Evolutionary conservation across 2,797 vertebrate species (phyloP), one percentile per base, ranked within the genome.

Genomic region (Huso huso): DNA sequence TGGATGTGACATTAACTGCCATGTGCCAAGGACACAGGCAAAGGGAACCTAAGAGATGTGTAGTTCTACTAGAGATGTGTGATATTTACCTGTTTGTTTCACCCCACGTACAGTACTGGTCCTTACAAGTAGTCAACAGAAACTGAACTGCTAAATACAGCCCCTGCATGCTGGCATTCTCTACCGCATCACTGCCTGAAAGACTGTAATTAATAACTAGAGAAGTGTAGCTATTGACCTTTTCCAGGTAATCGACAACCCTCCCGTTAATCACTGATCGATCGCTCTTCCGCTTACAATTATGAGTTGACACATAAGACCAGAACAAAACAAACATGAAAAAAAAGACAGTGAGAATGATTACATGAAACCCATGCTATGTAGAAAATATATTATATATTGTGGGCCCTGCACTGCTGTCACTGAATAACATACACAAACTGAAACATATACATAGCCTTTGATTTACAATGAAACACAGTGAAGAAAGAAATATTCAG

Each of bases 211-310:
- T 89, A 90, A 88, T 84, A 75, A 63, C 71, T 81, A 81, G 75
- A 85, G 82, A 87, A 85, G 82, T 84, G 58, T 71, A 69, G 80
- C 72, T 88, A 86, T 89, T 90, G 88, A 90, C 89, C 89, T 91
- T 91, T 90, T 86, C 73, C 78, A 82, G 85, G 84, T 86, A 86
- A 90, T 87, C 85, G 83, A 82, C 83, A 78, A 79, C 77, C 76
- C 68, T 76, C 81, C 64, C 72, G 70, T 83, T 91, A 89, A 90
- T 88, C 88, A 83, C 79, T 73, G 81, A 81, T 81, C 79, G 84
- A 80, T 88, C 84, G 78, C 83, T 86, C 82, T 82, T 80, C 81
- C 69, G 66, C 78, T 62, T n/a, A 10, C 61, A 62, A 62, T 48
- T 62, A 62, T 9, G 9, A 37, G 61, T 10, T 62, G 61, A 18